Conservation (phyloP, 2,113 vertebrate genomes). For the Camelus bactrianus region DNA sequence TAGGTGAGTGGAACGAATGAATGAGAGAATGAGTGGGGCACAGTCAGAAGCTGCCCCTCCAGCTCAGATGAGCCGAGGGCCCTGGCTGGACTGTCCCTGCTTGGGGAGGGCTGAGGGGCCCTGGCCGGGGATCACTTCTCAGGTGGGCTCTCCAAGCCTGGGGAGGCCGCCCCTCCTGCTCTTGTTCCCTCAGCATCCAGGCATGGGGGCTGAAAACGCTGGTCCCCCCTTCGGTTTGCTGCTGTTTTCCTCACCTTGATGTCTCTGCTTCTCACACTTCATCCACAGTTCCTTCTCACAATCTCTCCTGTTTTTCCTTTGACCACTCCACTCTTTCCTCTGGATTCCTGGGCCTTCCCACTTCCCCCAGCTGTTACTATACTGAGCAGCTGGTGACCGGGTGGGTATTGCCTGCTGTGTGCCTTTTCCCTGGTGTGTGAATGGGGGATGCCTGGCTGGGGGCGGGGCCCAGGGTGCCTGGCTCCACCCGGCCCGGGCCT, state of each 20-base stretch:
- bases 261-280: slow-evolving; percentile 75
- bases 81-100: background rate
- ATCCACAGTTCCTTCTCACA: slow-evolving; percentile 79
- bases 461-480: slow-evolving; percentile 31
- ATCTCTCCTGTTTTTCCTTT: slow-evolving; percentile 84
- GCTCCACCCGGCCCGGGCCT: background rate
- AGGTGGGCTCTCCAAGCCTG: background rate
- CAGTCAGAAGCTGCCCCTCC: background rate
- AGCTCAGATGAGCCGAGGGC: background rate
- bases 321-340: slow-evolving; percentile 83
- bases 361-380: slow-evolving; percentile 88
- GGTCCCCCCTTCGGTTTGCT: background rate
- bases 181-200: background rate
- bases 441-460: background rate
- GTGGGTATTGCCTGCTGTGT: slow-evolving; percentile 87
- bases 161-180: background rate
- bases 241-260: slow-evolving; percentile 43
- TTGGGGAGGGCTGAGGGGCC: background rate
- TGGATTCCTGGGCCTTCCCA: slow-evolving; percentile 83
- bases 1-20: background rate
- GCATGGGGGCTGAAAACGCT: background rate
- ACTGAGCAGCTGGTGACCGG: slow-evolving; percentile 88
- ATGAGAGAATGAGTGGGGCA: background rate
- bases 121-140: background rate
- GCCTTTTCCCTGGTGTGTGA: slow-evolving; percentile 74